Evolutionary conservation across 2,113 vertebrate genomes (phyloP).

Genomic region (Amia ocellicauda): DNA sequence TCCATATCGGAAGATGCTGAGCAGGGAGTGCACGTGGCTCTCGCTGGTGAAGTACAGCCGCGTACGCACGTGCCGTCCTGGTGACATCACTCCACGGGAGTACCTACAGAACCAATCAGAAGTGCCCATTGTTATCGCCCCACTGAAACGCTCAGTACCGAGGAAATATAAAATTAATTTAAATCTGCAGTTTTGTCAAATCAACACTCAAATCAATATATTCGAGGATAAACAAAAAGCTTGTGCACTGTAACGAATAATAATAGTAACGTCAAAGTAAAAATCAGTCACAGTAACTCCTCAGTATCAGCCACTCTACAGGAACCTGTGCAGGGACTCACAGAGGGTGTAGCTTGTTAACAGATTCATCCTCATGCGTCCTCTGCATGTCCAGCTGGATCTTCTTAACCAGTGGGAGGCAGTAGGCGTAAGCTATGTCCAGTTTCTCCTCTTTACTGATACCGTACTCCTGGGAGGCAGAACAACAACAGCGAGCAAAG

Average conservation of each 20-base stretch:
- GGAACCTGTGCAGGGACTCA: constrained; percentile 52
- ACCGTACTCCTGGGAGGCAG: constrained; percentile 81
- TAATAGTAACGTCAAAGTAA: no score
- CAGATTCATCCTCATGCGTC: constrained; percentile 96
- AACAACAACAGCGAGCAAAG: not conserved
- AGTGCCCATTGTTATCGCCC: not conserved
- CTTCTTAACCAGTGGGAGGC: constrained; percentile 92
- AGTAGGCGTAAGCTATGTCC: constrained; percentile 94
- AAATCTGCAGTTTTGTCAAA: no score
- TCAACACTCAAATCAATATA: no score
- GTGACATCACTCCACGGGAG: constrained; percentile 92
- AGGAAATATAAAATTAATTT: no score
- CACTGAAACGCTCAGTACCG: no score
- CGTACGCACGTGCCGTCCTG: constrained; percentile 89
- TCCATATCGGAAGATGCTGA: constrained; percentile 93
- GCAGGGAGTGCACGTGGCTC: constrained; percentile 94
- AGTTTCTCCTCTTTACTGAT: constrained; percentile 91
- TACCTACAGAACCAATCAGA: constrained; percentile 66
- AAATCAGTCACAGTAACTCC: no score
- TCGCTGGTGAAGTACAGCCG: constrained; percentile 97
- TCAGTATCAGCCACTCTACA: no score
- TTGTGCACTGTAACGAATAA: no score
- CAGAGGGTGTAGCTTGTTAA: constrained; percentile 97
- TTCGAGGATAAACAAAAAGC: no score
- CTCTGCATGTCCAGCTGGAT: constrained; percentile 94